Conservation (phyloP, 2,888 invertebrate genomes). For the Aleiodes leptofemur region DNA sequence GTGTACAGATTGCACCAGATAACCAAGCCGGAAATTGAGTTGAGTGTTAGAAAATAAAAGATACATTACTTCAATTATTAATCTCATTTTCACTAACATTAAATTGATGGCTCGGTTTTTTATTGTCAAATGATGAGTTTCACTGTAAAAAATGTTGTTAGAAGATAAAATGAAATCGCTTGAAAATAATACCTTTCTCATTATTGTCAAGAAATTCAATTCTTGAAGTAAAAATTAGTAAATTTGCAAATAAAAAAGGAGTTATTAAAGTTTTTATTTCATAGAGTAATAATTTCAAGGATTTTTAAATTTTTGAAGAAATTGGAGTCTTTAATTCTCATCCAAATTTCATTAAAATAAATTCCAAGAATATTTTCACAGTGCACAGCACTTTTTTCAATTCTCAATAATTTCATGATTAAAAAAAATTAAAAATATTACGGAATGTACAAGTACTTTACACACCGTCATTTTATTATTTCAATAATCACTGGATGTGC, state of each 20-base stretch:
- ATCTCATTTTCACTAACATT: background rate
- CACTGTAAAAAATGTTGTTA: background rate
- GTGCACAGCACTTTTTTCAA: background rate
- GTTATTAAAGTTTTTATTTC: too few species aligned
- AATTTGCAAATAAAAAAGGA: too few species aligned
- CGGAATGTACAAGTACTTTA: slow-evolving; percentile 58
- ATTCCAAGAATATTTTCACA: slow-evolving; percentile 5
- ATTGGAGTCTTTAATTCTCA: too few species aligned
- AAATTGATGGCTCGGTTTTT: slow-evolving; percentile 38
- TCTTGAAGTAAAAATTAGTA: too few species aligned
- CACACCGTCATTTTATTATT: slow-evolving; percentile 53
- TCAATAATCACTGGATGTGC: slow-evolving; percentile 55
- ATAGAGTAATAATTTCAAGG: too few species aligned
- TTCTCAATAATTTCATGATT: background rate
- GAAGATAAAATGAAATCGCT: background rate
- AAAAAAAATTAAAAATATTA: slow-evolving; percentile 56
- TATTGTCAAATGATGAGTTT: background rate
- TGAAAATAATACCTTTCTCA: too few species aligned
- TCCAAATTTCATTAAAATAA: background rate
- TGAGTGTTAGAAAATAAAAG: background rate
- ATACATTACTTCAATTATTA: too few species aligned
- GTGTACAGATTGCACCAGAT: slow-evolving; percentile 50
- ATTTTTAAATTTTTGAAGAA: too few species aligned
- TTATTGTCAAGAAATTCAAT: too few species aligned
- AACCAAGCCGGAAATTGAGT: slow-evolving; percentile 52